Evolutionary conservation across 2,888 invertebrate genomes (phyloP).

Genomic region (Poecilobothrus nobilitatus): DNA sequence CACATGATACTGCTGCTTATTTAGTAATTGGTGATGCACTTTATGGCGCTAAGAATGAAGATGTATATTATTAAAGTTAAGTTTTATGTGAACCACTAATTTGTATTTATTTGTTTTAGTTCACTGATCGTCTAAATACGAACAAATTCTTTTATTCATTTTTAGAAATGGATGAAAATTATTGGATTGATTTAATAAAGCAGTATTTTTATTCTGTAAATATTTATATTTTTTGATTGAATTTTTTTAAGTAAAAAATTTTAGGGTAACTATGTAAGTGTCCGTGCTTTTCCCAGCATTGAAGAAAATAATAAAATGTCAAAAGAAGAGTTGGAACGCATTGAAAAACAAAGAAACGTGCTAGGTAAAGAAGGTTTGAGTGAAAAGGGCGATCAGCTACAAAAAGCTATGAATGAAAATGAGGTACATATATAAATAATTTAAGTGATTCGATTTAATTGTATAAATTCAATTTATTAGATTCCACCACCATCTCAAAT

Average conservation of each 20-base stretch:
- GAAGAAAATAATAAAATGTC: constrained; percentile 58
- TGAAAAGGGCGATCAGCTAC: constrained; percentile 52
- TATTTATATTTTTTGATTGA: constrained; percentile 5
- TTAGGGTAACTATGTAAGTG: constrained; percentile 20
- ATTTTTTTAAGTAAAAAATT: constrained; percentile 11
- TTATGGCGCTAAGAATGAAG: constrained; percentile 63
- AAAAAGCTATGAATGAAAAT: constrained; percentile 64
- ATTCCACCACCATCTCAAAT: constrained; percentile 62
- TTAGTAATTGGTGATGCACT: constrained; percentile 74
- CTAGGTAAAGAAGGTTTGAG: constrained; percentile 64
- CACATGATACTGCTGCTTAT: constrained; percentile 68
- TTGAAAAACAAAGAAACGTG: constrained; percentile 54
- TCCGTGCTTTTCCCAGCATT: constrained; percentile 52
- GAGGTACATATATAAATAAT: constrained; percentile 48
- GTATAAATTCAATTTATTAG: constrained; percentile 39
- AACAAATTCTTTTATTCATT: constrained; percentile 54
- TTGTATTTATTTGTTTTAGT: constrained; percentile 42
- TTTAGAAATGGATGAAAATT: constrained; percentile 52
- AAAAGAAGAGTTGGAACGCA: constrained; percentile 61
- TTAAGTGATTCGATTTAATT: not conserved
- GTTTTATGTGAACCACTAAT: not conserved
- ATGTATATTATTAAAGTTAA: constrained; percentile 48
- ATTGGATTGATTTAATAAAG: constrained; percentile 63
- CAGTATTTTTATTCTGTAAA: constrained; percentile 44
- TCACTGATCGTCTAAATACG: constrained; percentile 60